These are phyloP conservation scores for Pseudoips prasinana DNA, from an alignment of 2,888 invertebrate genomes.

Conservation along the genomic window DNA sequence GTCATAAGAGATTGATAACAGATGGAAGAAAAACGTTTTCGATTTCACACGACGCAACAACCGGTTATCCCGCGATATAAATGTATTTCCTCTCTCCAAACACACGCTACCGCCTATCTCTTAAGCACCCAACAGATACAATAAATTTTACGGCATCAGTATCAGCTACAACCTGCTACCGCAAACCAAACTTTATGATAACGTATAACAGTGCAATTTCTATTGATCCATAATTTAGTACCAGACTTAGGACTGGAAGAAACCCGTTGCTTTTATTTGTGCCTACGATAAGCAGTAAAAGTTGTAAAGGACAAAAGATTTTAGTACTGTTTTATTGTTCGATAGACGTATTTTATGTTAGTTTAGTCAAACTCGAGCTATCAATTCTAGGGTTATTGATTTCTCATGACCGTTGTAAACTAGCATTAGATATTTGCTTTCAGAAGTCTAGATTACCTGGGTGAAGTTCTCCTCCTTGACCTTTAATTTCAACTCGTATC, in stretches of 20 bases:
- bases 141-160: conserved; percentile 46
- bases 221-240: conserved; percentile 9
- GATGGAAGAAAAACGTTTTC: no score
- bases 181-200: conserved; percentile 38
- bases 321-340: conserved; percentile 20
- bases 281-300: conserved; percentile 15
- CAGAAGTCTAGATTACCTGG: no score
- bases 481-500: no score
- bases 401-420: no score
- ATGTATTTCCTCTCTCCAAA: no score
- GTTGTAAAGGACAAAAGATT: conserved; percentile 10
- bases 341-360: background rate
- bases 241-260: background rate
- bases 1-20: no score
- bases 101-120: conserved; percentile 1
- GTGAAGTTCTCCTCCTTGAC: no score
- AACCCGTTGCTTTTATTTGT: conserved; percentile 19
- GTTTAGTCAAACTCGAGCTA: no score
- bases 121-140: conserved; percentile 13
- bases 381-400: no score
- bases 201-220: conserved; percentile 40
- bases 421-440: no score
- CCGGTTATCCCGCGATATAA: no score
- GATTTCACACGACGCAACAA: no score
- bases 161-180: conserved; percentile 31